Conservation (phyloP, 2,888 invertebrate genomes). For the Rugalucina vietnamica region DNA sequence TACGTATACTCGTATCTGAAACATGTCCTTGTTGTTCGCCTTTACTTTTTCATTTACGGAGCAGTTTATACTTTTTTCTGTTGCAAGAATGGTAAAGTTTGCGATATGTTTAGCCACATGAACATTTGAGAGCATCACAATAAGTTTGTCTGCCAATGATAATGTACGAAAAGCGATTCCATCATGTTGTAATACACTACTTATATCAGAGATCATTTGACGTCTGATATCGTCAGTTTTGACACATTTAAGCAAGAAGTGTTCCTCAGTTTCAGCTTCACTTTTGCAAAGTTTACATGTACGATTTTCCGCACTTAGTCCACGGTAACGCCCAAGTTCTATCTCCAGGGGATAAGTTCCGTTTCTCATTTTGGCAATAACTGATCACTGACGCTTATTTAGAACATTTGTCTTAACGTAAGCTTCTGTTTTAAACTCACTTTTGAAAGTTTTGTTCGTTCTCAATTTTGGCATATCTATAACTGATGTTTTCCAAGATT, state of each 20-base stretch:
- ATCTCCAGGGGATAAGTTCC: background rate
- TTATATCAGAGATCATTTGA: no score
- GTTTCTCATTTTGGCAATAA: background rate
- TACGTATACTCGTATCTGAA: no score
- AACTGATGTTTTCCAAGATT: background rate
- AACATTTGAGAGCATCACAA: no score
- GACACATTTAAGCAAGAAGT: background rate
- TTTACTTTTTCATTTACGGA: no score
- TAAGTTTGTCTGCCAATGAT: no score
- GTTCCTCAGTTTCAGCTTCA: background rate
- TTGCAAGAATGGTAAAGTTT: no score
- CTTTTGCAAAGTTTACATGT: background rate
- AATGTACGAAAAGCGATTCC: no score
- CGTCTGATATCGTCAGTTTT: background rate
- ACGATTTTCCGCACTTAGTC: background rate
- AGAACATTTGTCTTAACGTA: background rate
- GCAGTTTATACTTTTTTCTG: no score
- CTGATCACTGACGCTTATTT: background rate
- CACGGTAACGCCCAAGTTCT: slow-evolving; percentile 8
- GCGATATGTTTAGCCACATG: no score
- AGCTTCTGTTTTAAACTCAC: background rate
- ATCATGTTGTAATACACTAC: no score
- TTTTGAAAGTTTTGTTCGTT: background rate
- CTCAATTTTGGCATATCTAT: background rate
- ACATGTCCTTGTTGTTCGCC: no score